phyloP scores from a whole-genome alignment of 1,140 invertebrate species.

The Bombyx mori region ASM3026992v2 NC_085112.1:6903001-6903500 shows the following conservation, averaged over 20 bases:
- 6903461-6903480: background rate
- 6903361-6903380: background rate
- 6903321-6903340: conserved; percentile 27
- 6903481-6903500: conserved; percentile 60
- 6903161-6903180: conserved; percentile 1
- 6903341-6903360: conserved; percentile 13
- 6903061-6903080: conserved; percentile 8
- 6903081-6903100: conserved; percentile 40
- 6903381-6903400: no score
- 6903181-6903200: background rate
- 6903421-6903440: no score
- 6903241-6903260: background rate
- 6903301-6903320: conserved; percentile 42
- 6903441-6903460: background rate
- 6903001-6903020: conserved; percentile 33
- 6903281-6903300: conserved; percentile 20
- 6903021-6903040: background rate
- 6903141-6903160: conserved; percentile 63
- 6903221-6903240: no score
- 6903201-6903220: background rate
- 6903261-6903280: background rate
- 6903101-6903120: conserved; percentile 25
- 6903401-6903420: no score
- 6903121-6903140: conserved; percentile 51
- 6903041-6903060: conserved; percentile 13